Evolutionary conservation across 1,140 invertebrate genomes (phyloP), one percentile per base, ranked within the genome.

Genomic region (Parasteatoda tepidariorum): DNA sequence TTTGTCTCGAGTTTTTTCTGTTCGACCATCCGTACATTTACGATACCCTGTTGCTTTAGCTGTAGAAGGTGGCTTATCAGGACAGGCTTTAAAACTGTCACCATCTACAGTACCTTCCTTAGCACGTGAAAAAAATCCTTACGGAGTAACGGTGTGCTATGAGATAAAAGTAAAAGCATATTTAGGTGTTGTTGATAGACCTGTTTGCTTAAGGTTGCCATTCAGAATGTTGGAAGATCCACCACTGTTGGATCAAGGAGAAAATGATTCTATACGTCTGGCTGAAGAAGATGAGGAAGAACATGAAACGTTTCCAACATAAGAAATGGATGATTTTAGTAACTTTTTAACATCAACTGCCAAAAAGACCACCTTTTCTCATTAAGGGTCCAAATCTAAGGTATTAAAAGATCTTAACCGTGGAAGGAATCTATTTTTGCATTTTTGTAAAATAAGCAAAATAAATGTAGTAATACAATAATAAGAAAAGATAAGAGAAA

Each of bases 1-100:
- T 26, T n/a, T 85, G 13, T 83, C 79, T 9, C 13, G 85, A 15
- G 85, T 84, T 4, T 86, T 86, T 55, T 22, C 15, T 15, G 67
- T 85, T n/a, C 62, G 62, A 24, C 84, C 75, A 3, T 48, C 41
- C 7, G 38, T 38, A 2, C 75, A 71, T 22, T 28, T 84, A 11
- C 86, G 86, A 15, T 86, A 84, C 30, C 84, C 85, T 0, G 85
- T 86, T 0, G 85, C 85, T 4, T 48, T 86, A 30, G 85, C 85
- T 4, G 55, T 86, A 13, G 85, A 86, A 57, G 83, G 84, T 3
- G 85, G 83, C 13, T 59, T 84, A 13, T 15, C 70, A 9, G 73
- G 33, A 26, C 33, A 62, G 15, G 31, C 61, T 13, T 22, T 70
- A 9, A 13, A 22, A 28, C 64, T 86, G 3, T 83, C 85, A 13